Evolutionary conservation across 2,113 vertebrate species (phyloP), one percentile per base, ranked within the genome.

Genomic region (Oenanthe melanoleuca): DNA sequence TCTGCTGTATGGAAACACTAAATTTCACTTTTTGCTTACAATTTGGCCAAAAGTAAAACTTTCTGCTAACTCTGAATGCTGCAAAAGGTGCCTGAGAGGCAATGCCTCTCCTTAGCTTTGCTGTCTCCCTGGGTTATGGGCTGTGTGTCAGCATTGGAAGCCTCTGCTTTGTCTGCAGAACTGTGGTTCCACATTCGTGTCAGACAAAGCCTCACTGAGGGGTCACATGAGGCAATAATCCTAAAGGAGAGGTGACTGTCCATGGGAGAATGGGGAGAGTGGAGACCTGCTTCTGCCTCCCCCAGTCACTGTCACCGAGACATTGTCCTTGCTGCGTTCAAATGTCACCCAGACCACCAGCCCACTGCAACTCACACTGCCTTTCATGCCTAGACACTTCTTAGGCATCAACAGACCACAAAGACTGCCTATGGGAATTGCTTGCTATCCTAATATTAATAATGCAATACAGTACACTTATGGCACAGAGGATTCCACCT

Each of bases 311-410:
- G 97, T 97, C 97, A 97, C 97, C 94, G 94, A 89, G 61, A 97
- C 91, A 97, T 91, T 97, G 97, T 98, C 95, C 97, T 95, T 66
- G 33, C 82, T 16, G 78, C 95, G 98, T 97, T 98, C 97, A 97
- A 95, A 97, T 97, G 97, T 97, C 98, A 98, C 93, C 82, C 91
- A 96, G 96, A 94, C 97, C 85, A 95, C 87, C 96, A 96, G 95
- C 94, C 96, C 95, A 95, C 96, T 96, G 95, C 95, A 97, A 94
- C 97, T 97, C 96, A 92, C 97, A 97, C 49, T 10, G 91, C 63
- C 96, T 98, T 98, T 98, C 90, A 98, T 97, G 96, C 97, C 95
- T 69, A 97, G 95, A 95, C 93, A 97, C 89, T 97, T 97, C 97
- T 97, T 91, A 97, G 96, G 96, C 91, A 96, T 95, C 93, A 92